Base-by-base conservation (phyloP, 2,888 invertebrate species). In the Ellobium chinense region DNA sequence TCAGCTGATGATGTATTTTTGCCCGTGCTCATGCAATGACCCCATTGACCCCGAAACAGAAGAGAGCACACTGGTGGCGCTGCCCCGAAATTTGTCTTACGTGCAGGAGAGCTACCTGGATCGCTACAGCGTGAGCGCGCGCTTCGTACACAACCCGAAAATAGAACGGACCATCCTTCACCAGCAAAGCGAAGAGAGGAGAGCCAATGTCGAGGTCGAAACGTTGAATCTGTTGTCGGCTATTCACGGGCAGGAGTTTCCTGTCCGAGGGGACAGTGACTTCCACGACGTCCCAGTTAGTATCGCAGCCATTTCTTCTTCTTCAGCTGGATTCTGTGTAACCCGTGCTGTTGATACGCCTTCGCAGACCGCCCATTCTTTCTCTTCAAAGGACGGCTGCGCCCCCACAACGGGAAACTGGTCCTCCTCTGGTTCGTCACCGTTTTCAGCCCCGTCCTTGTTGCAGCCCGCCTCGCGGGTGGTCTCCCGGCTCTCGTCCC, bases 61-160 rank as follows among this genome's bases (percentile, higher is more conserved):
- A 54, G 84, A 83, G 21, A 82, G 72, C 72, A 70, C 81, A 36
- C 31, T 82, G 31, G 80, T 86, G 46, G 86, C 82, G 62, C 84
- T 91, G 73, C 89, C 91, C 3, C 81, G 90, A 58, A 91, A 91
- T 83, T 81, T 90, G n/a, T 91, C 91, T 2, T 91, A 89, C 77
- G 85, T 85, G 2, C 88, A 89, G 58, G 89, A 89, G 39, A 87
- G 89, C 54, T 86, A 84, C 80, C 74, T 89, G 73, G 89, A 89
- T 82, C 85, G 86, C 69, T 89, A 85, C 83, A 89, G 88, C 54
- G 87, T 88, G 18, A 88, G 88, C 82, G 81, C 86, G 14, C 54
- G 84, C 18, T 90, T 85, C 79, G 88, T 89, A n/a, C 82, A 83
- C 75, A 85, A 82, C 58, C 85, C 84, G 9, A 83, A 83, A 63